Evolutionary conservation across 2,113 vertebrate genomes (phyloP).

Genomic region (Hiodon tergisus): DNA sequence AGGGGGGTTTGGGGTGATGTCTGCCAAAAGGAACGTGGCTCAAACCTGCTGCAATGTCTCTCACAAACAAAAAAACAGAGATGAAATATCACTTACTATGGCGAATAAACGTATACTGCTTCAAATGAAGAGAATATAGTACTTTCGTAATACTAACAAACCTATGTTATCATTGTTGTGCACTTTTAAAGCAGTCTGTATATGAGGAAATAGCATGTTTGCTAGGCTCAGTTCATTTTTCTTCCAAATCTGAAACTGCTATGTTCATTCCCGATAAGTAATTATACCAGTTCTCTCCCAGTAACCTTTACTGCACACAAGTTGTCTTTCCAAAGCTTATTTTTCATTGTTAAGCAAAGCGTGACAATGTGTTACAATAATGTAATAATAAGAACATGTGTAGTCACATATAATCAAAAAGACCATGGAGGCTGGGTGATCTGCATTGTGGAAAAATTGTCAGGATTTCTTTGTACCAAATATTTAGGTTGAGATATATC

Average conservation of each 20-base stretch:
- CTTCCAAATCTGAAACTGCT: constrained; percentile 38
- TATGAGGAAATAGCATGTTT: constrained; percentile 66
- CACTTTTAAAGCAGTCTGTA: constrained; percentile 69
- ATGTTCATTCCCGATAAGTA: constrained; percentile 24
- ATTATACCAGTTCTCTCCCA: not conserved
- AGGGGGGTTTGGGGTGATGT: constrained; percentile 18
- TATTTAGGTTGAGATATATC: not conserved
- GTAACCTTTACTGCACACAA: not conserved
- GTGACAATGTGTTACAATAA: no score
- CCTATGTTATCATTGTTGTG: constrained; percentile 56
- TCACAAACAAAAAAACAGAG: constrained; percentile 32
- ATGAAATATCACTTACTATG: constrained; percentile 51
- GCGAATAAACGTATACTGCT: constrained; percentile 48
- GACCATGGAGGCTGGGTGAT: no score
- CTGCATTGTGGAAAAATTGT: no score
- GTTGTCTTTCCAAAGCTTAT: not conserved
- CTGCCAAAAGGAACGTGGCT: constrained; percentile 34
- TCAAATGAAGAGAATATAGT: constrained; percentile 62
- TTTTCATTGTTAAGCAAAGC: constrained; percentile 27
- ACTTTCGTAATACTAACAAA: constrained; percentile 51
- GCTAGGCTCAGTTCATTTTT: constrained; percentile 44
- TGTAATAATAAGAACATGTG: no score
- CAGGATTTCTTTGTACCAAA: no score
- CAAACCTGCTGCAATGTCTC: constrained; percentile 42
- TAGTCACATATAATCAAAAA: no score